Percentiles rank a stretch among this genome's conserved stretches.
Conservation (phyloP, 2,888 invertebrate genomes). For the Eristalinus aeneus region DNA sequence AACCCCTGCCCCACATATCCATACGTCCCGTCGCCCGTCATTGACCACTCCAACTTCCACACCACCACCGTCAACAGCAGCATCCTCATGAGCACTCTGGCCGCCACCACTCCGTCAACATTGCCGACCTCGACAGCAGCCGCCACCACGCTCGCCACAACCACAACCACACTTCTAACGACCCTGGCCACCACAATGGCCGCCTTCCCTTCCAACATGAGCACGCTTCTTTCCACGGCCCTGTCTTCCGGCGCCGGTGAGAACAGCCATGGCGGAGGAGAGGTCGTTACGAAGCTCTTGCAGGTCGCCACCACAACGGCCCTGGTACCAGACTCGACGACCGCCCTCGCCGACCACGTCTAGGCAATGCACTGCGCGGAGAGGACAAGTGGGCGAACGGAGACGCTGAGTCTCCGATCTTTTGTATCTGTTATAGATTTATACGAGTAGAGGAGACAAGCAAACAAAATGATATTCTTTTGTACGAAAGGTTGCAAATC, state of each 20-base stretch:
- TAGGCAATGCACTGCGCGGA: conserved; percentile 5
- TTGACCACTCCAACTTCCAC: conserved; percentile 72
- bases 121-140: conserved; percentile 71
- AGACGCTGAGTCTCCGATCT: conserved; percentile 31
- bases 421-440: conserved; percentile 59
- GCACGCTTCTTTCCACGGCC: conserved; percentile 74
- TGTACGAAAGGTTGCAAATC: conserved; percentile 64
- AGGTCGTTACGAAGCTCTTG: conserved; percentile 55
- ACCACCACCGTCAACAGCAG: conserved; percentile 68
- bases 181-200: conserved; percentile 73
- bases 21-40: conserved; percentile 75
- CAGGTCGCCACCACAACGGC: conserved; percentile 47
- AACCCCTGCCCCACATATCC: conserved; percentile 81
- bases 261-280: conserved; percentile 40
- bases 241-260: conserved; percentile 62
- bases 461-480: conserved; percentile 56
- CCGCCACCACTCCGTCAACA: conserved; percentile 59
- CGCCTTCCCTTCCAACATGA: conserved; percentile 75
- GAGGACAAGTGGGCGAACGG: not conserved
- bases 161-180: conserved; percentile 75
- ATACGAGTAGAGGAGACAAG: conserved; percentile 34
- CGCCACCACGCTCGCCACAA: conserved; percentile 74
- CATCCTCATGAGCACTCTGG: conserved; percentile 54
- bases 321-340: conserved; percentile 36
- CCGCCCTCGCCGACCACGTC: conserved; percentile 33